phyloP scores from a whole-genome alignment of 2,888 invertebrate genomes.

The Apocheima hispidaria region DNA sequence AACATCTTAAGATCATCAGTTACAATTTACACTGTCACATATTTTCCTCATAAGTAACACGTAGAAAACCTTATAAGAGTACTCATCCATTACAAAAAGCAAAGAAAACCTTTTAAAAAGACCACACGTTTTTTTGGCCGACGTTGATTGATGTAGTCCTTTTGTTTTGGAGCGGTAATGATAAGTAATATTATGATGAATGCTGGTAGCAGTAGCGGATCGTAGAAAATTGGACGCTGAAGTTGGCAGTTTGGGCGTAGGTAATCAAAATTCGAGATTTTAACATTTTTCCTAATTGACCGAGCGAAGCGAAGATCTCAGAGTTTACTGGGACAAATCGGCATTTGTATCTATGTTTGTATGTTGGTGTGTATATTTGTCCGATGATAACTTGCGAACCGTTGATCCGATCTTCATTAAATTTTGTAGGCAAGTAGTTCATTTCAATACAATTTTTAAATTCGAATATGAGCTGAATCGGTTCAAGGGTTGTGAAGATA shows the following conservation, averaged over 20 bases:
- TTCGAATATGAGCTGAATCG: no score
- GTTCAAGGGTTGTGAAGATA: no score
- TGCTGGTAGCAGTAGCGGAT: conserved; percentile 43
- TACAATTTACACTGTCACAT: conserved; percentile 14
- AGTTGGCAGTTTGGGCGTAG: conserved; percentile 14
- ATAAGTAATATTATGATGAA: conserved; percentile 70
- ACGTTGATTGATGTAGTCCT: conserved; percentile 66
- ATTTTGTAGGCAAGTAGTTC: no score
- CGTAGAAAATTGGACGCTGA: conserved; percentile 10
- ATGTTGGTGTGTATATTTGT: no score
- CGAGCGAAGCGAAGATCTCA: no score
- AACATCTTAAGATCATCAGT: conserved; percentile 6
- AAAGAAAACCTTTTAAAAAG: conserved; percentile 53
- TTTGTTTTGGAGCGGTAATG: conserved; percentile 68
- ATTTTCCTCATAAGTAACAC: conserved; percentile 1
- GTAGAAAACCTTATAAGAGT: conserved; percentile 11
- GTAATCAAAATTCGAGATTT: neutral
- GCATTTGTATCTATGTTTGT: no score
- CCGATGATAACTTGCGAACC: no score
- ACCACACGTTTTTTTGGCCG: conserved; percentile 52
- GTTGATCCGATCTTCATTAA: no score
- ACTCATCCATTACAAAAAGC: conserved; percentile 27
- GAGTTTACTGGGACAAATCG: no score
- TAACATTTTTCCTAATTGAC: no score
- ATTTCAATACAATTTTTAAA: no score